Evolutionary conservation across 2,888 invertebrate genomes (phyloP).

Genomic region (Netelia fuscicornis): DNA sequence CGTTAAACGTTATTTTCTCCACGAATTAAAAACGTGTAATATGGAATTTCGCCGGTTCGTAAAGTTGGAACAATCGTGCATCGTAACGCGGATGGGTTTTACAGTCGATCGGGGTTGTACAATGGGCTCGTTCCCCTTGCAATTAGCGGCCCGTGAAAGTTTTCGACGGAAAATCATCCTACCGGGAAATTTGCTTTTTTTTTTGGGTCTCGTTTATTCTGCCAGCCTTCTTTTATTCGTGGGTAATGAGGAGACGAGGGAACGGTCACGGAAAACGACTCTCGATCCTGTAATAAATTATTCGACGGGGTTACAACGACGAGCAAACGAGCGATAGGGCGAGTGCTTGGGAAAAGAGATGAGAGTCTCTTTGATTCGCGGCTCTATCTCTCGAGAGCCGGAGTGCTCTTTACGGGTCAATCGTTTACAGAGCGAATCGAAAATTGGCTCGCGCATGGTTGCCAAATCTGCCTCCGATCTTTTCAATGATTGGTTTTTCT

Average conservation of each 20-base stretch:
- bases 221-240: not conserved
- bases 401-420: slow-evolving; percentile 51
- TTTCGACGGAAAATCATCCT: not conserved
- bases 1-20: not conserved
- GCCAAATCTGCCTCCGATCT: slow-evolving; percentile 50
- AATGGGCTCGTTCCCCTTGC: not conserved
- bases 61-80: not conserved
- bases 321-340: not conserved
- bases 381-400: slow-evolving; percentile 29
- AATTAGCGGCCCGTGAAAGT: not conserved
- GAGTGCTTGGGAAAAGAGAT: not conserved
- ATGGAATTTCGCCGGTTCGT: not conserved
- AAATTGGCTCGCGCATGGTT: slow-evolving; percentile 58
- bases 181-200: not conserved
- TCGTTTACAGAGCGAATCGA: slow-evolving; percentile 57
- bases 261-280: slow-evolving; percentile 26
- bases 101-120: not conserved
- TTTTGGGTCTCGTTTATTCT: not conserved
- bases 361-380: slow-evolving; percentile 56
- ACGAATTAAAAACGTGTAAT: not conserved
- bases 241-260: slow-evolving; percentile 43
- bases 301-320: slow-evolving; percentile 46
- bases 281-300: slow-evolving; percentile 56
- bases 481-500: slow-evolving; percentile 42
- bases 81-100: not conserved